phyloP scores from a whole-genome alignment of 2,113 vertebrate genomes.

The Thunnus thynnus region DNA sequence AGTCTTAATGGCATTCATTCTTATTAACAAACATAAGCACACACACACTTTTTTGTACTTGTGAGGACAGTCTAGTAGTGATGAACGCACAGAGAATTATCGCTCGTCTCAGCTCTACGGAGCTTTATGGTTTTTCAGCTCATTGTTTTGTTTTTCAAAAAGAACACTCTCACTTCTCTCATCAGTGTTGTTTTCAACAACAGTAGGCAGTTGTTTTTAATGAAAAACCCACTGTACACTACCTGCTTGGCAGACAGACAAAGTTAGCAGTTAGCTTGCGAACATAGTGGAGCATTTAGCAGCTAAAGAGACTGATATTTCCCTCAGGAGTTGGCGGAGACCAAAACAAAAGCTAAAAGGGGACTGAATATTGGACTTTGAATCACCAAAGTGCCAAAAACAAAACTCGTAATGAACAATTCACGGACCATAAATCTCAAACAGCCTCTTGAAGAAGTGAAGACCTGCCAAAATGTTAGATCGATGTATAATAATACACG shows the following conservation, averaged over 20 bases:
- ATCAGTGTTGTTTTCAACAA: background rate
- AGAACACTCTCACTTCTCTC: background rate
- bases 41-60: constrained; percentile 1
- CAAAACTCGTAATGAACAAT: background rate
- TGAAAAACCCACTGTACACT: background rate
- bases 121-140: background rate
- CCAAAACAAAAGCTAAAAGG: background rate
- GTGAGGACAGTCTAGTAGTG: background rate
- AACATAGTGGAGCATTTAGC: background rate
- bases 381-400: background rate
- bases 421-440: background rate
- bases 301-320: background rate
- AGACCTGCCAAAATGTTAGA: background rate
- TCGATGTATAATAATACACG: background rate
- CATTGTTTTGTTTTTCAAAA: background rate
- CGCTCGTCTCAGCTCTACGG: background rate
- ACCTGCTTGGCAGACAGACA: background rate
- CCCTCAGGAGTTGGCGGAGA: background rate
- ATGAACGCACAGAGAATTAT: background rate
- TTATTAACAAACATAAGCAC: constrained; percentile 1
- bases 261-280: background rate
- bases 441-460: background rate
- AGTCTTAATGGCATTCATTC: constrained; percentile 22
- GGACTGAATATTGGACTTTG: background rate
- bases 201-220: background rate